Evolutionary conservation across 2,888 invertebrate genomes (phyloP).

Genomic region (Ochropleura leucogaster): DNA sequence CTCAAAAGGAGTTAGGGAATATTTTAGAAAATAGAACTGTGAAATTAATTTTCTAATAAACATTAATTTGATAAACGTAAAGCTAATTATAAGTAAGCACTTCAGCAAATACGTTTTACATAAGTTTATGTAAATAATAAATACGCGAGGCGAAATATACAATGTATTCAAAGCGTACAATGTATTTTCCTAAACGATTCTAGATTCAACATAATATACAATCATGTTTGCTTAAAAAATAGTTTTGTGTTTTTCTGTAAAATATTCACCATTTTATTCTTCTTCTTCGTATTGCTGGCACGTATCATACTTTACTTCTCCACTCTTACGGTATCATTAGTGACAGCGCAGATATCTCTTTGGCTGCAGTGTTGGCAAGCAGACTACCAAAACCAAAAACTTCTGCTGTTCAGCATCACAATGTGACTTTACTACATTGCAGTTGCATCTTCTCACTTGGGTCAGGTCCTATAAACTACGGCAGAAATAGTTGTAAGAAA

Average conservation of each 20-base stretch:
- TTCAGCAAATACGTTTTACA: constrained; percentile 42
- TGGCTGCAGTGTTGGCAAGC: neutral
- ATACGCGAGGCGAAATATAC: constrained; percentile 26
- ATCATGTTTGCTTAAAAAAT: constrained; percentile 36
- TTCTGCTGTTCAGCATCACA: neutral
- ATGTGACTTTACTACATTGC: neutral
- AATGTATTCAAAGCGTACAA: constrained; percentile 28
- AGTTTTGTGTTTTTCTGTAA: constrained; percentile 7
- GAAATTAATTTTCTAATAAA: constrained; percentile 22
- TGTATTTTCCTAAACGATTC: constrained; percentile 33
- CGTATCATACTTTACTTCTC: neutral
- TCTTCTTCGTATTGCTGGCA: neutral
- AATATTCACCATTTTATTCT: neutral
- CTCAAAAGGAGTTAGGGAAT: constrained; percentile 27
- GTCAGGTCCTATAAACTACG: neutral
- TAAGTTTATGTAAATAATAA: constrained; percentile 49
- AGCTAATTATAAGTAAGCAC: constrained; percentile 31
- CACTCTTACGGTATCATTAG: neutral
- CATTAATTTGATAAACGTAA: constrained; percentile 37
- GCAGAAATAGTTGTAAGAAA: neutral
- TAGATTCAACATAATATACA: constrained; percentile 32
- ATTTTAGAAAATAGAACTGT: constrained; percentile 28
- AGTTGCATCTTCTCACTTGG: neutral
- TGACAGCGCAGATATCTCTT: neutral
- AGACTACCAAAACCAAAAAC: neutral